These are phyloP conservation scores for Pomatorhinus ruficollis DNA, from an alignment of 2,113 vertebrate species.

Conservation along the genomic window DNA sequence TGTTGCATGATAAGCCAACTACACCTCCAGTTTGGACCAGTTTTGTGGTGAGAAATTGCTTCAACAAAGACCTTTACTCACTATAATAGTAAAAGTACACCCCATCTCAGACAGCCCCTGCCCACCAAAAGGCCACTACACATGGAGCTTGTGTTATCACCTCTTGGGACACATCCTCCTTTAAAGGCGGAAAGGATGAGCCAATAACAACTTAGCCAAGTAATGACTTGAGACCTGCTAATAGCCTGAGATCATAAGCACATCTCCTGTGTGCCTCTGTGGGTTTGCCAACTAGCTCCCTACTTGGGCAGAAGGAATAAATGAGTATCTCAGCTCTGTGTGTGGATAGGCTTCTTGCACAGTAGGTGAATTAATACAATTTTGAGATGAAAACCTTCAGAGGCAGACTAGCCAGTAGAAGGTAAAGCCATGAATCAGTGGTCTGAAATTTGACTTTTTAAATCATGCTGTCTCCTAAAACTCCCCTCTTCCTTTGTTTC, in stretches of 20 bases:
- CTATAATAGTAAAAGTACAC: neutral
- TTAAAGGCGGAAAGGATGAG: neutral
- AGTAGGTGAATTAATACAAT: neutral
- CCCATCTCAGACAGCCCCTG: neutral
- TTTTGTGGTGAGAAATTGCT: neutral
- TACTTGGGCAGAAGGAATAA: neutral
- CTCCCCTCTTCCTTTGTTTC: neutral
- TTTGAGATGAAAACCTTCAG: neutral
- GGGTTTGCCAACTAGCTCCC: neutral
- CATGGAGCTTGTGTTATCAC: neutral
- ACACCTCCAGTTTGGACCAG: neutral
- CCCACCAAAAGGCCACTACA: neutral
- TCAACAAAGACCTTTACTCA: no score
- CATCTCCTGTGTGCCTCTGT: neutral
- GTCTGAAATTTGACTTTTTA: neutral
- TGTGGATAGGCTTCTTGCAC: neutral
- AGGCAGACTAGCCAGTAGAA: neutral
- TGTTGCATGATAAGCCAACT: neutral
- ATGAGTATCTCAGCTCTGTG: neutral
- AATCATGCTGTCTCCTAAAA: neutral
- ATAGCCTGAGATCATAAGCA: neutral
- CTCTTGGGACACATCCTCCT: neutral
- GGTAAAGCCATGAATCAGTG: neutral
- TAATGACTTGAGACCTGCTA: neutral
- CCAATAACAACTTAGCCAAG: neutral